Conservation (phyloP, 1,140 invertebrate genomes). For the Nasonia longicornis region DNA sequence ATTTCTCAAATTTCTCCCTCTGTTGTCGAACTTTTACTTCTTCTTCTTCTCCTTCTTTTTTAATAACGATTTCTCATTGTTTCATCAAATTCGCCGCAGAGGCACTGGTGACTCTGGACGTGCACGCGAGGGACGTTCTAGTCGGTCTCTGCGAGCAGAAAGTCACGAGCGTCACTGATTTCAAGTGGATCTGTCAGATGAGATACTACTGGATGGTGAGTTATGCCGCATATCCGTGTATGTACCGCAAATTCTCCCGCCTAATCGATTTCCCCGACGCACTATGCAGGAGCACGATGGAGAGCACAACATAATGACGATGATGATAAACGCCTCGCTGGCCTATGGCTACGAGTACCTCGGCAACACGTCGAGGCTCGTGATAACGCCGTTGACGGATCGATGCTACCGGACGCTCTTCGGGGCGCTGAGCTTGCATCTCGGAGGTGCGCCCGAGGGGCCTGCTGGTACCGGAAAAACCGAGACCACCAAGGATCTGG, state of each 20-base stretch:
- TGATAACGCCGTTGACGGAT: conserved; percentile 91
- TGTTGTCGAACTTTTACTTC: too few species aligned
- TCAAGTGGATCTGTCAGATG: conserved; percentile 92
- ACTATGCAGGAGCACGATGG: conserved; percentile 54
- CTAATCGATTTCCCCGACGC: background rate
- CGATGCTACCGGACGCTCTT: conserved; percentile 91
- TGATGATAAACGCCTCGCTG: conserved; percentile 93
- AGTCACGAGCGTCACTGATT: conserved; percentile 82
- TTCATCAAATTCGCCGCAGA: conserved; percentile 66
- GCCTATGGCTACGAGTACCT: conserved; percentile 96
- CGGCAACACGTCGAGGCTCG: conserved; percentile 87
- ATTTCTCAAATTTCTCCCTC: too few species aligned
- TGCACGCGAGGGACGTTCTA: conserved; percentile 91
- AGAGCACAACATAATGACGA: conserved; percentile 78
- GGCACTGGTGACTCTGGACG: conserved; percentile 90
- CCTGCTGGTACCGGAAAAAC: conserved; percentile 97
- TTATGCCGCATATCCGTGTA: background rate
- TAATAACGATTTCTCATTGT: background rate
- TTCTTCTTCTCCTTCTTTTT: too few species aligned
- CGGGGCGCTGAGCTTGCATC: conserved; percentile 87
- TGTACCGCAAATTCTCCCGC: background rate
- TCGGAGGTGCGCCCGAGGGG: conserved; percentile 91
- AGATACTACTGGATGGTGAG: conserved; percentile 95
- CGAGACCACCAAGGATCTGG: conserved; percentile 96
- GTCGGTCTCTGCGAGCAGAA: conserved; percentile 77